These are phyloP conservation scores for Poeciliopsis infans DNA, from an alignment of 2,797 vertebrate genomes.

Conservation along the genomic window DNA sequence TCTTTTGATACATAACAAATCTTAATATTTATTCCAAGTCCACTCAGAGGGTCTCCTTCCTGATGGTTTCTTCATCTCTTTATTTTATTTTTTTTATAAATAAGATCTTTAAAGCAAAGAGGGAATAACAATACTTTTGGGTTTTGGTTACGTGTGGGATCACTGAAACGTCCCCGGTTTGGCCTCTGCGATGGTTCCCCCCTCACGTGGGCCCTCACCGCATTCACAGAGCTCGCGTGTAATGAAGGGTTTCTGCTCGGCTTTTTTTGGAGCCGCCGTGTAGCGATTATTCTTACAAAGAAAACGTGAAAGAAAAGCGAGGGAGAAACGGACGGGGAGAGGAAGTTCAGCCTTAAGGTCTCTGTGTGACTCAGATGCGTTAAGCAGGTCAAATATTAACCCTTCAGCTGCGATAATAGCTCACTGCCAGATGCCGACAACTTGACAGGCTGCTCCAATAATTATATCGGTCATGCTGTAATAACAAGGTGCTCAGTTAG, in stretches of 20 bases:
- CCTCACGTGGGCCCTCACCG: conserved; percentile 50
- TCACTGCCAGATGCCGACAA: conserved; percentile 6
- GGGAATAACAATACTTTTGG: conserved; percentile 78
- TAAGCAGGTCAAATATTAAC: conserved; percentile 18
- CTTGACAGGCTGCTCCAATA: background rate
- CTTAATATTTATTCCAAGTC: conserved; percentile 21
- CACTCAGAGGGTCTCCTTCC: conserved; percentile 19
- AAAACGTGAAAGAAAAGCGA: conserved; percentile 19
- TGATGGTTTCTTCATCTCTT: conserved; percentile 15
- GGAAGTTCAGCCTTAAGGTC: conserved; percentile 9
- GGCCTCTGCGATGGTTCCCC: conserved; percentile 66
- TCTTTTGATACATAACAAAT: background rate
- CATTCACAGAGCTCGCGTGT: conserved; percentile 44
- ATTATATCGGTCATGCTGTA: background rate
- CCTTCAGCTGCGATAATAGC: conserved; percentile 14
- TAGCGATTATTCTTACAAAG: conserved; percentile 49
- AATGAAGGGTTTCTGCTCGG: conserved; percentile 61
- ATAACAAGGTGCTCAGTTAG: conserved; percentile 11
- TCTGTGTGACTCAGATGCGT: background rate
- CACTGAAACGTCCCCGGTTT: conserved; percentile 49
- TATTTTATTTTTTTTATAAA: background rate
- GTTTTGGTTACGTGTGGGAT: conserved; percentile 70
- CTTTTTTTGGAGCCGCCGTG: conserved; percentile 58
- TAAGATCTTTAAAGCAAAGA: conserved; percentile 55
- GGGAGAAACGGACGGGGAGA: background rate